Conservation (phyloP, 2,888 invertebrate species). For the Thera obeliscata region DNA sequence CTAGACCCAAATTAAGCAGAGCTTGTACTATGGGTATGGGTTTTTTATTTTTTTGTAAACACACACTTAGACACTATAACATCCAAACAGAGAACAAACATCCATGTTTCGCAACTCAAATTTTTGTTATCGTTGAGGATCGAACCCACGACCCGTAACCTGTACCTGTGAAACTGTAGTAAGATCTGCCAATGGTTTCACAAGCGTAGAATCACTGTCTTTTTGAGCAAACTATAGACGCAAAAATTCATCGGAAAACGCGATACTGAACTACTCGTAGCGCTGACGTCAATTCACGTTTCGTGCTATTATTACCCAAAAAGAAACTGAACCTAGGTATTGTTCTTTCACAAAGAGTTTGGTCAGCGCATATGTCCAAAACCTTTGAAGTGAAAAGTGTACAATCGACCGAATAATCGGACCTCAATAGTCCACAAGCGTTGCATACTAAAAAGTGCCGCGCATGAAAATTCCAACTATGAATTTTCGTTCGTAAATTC, state of each 20-base stretch:
- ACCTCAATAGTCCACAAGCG: constrained; percentile 14
- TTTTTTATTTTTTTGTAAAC: too few relatives aligned
- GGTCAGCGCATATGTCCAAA: background rate
- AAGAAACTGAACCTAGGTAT: background rate
- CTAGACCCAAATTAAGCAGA: too few relatives aligned
- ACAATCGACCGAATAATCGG: constrained; percentile 29
- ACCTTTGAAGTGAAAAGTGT: constrained; percentile 17
- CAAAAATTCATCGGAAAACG: background rate
- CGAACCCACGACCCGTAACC: too few relatives aligned
- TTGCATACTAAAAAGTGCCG: constrained; percentile 25
- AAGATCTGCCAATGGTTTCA: too few relatives aligned
- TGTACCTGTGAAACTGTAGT: too few relatives aligned
- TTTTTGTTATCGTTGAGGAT: too few relatives aligned
- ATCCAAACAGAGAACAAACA: too few relatives aligned
- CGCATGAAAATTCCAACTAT: constrained; percentile 12
- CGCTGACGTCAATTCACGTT: background rate
- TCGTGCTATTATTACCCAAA: background rate
- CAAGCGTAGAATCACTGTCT: too few relatives aligned
- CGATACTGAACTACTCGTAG: background rate
- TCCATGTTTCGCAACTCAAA: too few relatives aligned
- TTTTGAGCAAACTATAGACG: background rate
- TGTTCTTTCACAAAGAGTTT: constrained; percentile 10
- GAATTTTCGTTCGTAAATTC: constrained; percentile 25
- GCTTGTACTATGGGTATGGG: too few relatives aligned
- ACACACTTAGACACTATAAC: too few relatives aligned